Base-by-base conservation (phyloP, 2,888 invertebrate species). In the Chalcis sispes region DNA sequence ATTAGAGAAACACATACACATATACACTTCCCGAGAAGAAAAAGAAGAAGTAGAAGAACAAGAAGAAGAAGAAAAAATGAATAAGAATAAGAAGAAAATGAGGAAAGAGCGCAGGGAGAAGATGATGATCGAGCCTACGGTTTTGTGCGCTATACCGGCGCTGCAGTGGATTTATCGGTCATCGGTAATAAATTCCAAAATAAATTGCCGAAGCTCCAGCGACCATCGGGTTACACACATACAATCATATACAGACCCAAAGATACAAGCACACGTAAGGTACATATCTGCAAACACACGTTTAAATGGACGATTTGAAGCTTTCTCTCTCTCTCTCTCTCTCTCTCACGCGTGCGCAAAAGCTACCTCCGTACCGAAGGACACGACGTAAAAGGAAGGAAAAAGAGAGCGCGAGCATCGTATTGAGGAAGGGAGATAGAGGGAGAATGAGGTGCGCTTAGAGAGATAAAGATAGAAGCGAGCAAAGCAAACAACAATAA, bases 401-500 rank as follows among this genome's bases (percentile, higher is more conserved):
- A 23, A 42, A 62, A 67, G 71, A 64, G 71, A 62, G 65, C 54
- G 64, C 64, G 70, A 54, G 52, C 64, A 25, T 8, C 25, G 58
- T 5, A 25, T 46, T 0, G 23, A 42, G 25, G 29, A 67, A 40
- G 25, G n/a, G 18, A 25, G 1, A 25, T 42, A 42, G 56, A 78
- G 76, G n/a, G 15, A 10, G 27, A 18, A 29, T 3, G 29, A n/a
- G 13, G 29, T 8, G 15, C 23, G 15, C 36, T 20, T 18, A 36
- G 29, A 56, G 56, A 27, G 56, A 59, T 13, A 58, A 20, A 76
- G 70, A 8, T 76, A 27, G 42, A 4, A 82, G 80, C 80, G 50
- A 80, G 85, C 84, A 87, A 77, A 87, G 88, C 88, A 88, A 88
- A 88, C 88, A 88, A 88, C 87, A 88, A 88, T 88, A 88, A 88